phyloP scores from a whole-genome alignment of 1,140 invertebrate species.

The Bombus huntii region DNA sequence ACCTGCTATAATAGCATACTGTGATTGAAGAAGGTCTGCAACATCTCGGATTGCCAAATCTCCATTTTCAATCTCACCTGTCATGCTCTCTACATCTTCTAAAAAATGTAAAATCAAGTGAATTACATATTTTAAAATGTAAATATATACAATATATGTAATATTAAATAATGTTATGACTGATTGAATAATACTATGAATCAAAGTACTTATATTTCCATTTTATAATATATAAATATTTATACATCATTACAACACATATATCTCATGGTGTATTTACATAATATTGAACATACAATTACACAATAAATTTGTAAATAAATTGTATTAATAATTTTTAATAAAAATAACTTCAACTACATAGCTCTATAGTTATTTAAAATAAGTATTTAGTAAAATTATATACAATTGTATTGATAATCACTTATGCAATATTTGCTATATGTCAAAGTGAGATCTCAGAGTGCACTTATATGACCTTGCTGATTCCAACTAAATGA shows the following conservation, averaged over 20 bases:
- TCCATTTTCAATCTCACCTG: constrained; percentile 81
- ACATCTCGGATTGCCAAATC: constrained; percentile 90
- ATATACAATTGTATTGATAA: constrained; percentile 17
- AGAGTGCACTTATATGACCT: constrained; percentile 80
- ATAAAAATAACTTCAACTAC: background rate
- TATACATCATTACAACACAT: too few species aligned
- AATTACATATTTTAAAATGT: background rate
- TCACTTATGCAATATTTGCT: constrained; percentile 63
- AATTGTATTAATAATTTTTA: background rate
- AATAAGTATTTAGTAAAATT: background rate
- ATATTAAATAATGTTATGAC: constrained; percentile 9
- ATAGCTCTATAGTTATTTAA: background rate
- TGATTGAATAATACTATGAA: too few species aligned
- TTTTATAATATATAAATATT: too few species aligned
- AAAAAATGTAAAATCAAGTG: constrained; percentile 51
- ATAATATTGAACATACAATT: background rate
- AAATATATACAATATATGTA: background rate
- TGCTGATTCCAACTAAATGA: constrained; percentile 75
- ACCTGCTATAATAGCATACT: constrained; percentile 95
- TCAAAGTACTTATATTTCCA: background rate
- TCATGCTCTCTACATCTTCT: constrained; percentile 83
- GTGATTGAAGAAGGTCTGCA: constrained; percentile 91
- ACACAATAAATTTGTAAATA: constrained; percentile 10
- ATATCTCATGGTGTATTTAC: background rate
- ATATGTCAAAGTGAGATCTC: constrained; percentile 53